These are phyloP conservation scores for Amphipyra tragopoginis DNA, from an alignment of 2,888 invertebrate species.

Conservation along the genomic window DNA sequence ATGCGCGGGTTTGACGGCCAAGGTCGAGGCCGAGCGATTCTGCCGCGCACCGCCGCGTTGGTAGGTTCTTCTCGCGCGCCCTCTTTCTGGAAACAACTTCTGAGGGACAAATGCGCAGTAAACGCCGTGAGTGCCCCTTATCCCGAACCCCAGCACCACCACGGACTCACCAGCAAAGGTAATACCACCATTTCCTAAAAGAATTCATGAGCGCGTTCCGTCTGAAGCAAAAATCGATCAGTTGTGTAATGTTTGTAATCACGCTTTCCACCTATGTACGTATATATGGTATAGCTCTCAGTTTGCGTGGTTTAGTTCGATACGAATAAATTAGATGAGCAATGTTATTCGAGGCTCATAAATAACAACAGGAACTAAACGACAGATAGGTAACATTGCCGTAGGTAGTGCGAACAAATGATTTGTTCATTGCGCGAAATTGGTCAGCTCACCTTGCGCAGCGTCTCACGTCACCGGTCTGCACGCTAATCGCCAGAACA, in stretches of 20 bases:
- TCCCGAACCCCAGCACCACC: conserved; percentile 45
- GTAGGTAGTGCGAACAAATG: conserved; percentile 66
- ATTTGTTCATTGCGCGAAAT: conserved; percentile 71
- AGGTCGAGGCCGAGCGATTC: conserved; percentile 89
- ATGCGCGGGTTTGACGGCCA: conserved; percentile 90
- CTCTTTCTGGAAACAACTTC: conserved; percentile 78
- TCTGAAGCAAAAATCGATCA: conserved; percentile 61
- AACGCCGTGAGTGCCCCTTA: conserved; percentile 76
- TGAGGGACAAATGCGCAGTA: conserved; percentile 79
- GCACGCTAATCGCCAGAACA: conserved; percentile 76
- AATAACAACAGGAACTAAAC: conserved; percentile 53
- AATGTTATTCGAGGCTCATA: conserved; percentile 41
- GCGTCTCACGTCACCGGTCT: conserved; percentile 76
- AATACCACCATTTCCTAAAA: conserved; percentile 56
- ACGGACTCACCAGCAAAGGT: conserved; percentile 65
- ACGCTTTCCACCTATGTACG: conserved; percentile 59
- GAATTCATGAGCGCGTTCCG: conserved; percentile 29
- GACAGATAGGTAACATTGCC: conserved; percentile 52
- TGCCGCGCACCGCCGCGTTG: conserved; percentile 87
- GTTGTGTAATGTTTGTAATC: conserved; percentile 80
- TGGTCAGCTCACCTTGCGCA: conserved; percentile 77
- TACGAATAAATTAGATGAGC: conserved; percentile 42
- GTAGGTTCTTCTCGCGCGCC: conserved; percentile 80
- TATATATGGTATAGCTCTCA: conserved; percentile 40
- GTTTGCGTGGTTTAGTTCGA: conserved; percentile 60